Base-by-base conservation (phyloP, 2,888 invertebrate species). In the Lumbricus terrestris region DNA sequence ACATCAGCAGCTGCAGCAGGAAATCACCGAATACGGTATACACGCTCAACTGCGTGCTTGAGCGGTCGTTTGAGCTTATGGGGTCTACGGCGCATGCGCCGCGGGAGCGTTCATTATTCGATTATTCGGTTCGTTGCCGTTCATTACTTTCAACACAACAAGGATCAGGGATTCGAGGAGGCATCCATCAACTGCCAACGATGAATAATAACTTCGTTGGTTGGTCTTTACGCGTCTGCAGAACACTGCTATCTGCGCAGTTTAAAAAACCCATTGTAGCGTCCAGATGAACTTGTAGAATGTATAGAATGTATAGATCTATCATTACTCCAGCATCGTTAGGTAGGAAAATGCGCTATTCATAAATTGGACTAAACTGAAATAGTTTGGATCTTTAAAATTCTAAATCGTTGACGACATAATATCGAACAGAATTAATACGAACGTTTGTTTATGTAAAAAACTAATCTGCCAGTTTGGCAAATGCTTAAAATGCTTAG, bases 21-120 rank as follows among this genome's bases (percentile, higher is more conserved):
- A 47, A 47, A 47, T 47, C 47, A 47, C 20, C 23, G 47, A 18
- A 16, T 47, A 20, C 18, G 1, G 23, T 40, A 13, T n/a, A n/a
- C 1, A 47, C 6, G 47, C 20, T 47, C 20, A 47, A 47, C 47
- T 88, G n/a, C 11, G 29, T 88, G 18, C 35, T 35, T 88, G 37
- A 88, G 23, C 34, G n/a, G 35, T 11, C 37, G 38, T 37, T 85
- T 5, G n/a, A n/a, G 85, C 37, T 29, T 29, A 29, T 35, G 4
- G 33, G n/a, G n/a, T n/a, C n/a, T n/a, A n/a, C n/a, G 3, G 23
- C 37, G 37, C 33, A 88, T 88, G 37, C 11, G n/a, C 38, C 38
- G 35, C 8, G 88, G 35, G 88, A 37, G 23, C 38, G n/a, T 88
- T 88, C 88, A 88, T 37, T 88, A 38, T 88, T 88, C 88, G 88